Evolutionary conservation across 2,888 invertebrate genomes (phyloP), one percentile per base, ranked within the genome.

Genomic region (Nemoura dubitans): DNA sequence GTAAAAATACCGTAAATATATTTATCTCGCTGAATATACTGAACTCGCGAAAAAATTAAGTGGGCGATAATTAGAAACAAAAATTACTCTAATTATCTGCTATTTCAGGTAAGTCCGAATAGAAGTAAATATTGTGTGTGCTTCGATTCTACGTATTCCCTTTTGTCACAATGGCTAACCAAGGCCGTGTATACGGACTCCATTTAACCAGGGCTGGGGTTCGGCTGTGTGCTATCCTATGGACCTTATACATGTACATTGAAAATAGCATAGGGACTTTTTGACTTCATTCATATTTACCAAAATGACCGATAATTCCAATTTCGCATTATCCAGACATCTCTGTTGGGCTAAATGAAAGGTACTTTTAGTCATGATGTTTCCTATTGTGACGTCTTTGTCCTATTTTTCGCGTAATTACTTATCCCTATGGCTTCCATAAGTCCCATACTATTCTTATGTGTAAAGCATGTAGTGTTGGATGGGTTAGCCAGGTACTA

Each of bases 131-230:
- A 83, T 26, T 27, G 42, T 27, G 14, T 86, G 6, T 30, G 29
- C 25, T 14, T n/a, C 16, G 26, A 43, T 29, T 25, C 42, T 7
- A 77, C 42, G 76, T 86, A 85, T 86, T 87, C 80, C 86, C 87
- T 86, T 92, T 92, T 92, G 92, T 92, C 92, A 91, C 91, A 91
- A 92, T 91, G 91, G 91, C 90, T 90, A 90, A 90, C 90, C 89
- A 90, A 90, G 90, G 90, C 90, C 88, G 90, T 90, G 90, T 91
- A 91, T 91, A 91, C 90, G 89, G 92, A 92, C 91, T 92, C 92
- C 92, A 92, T 92, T 92, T 87, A 87, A 86, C 87, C 36, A 85
- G 83, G 87, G 86, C 85, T 85, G 85, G 85, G 90, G 89, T 89
- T 89, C 88, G 87, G 88, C 89, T 88, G 86, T 87, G 86, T 87